phyloP scores from a whole-genome alignment of 2,797 vertebrate species.

The Anguilla obscura region DNA sequence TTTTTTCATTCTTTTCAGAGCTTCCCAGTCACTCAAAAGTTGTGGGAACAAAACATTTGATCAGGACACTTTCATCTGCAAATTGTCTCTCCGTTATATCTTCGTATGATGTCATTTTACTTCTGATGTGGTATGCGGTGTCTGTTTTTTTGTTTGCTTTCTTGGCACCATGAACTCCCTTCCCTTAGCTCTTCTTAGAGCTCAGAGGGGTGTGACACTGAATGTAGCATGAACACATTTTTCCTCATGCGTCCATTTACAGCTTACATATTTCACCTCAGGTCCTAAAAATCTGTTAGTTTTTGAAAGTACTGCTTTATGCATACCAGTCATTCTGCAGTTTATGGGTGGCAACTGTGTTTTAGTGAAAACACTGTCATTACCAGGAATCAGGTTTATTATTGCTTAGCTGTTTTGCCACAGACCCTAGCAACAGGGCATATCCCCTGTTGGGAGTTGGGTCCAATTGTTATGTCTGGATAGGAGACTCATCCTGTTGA shows the following conservation, averaged over 20 bases:
- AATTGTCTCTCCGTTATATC: background rate
- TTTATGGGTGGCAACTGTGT: constrained; percentile 60
- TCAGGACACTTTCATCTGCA: background rate
- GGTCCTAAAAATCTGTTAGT: constrained; percentile 30
- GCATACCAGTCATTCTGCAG: constrained; percentile 54
- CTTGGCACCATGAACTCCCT: constrained; percentile 8
- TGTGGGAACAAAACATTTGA: background rate
- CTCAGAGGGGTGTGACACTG: background rate
- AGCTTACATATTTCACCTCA: constrained; percentile 31
- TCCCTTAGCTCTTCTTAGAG: background rate
- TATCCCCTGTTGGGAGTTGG: constrained; percentile 22
- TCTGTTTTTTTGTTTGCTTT: background rate
- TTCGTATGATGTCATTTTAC: background rate
- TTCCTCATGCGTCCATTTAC: constrained; percentile 12
- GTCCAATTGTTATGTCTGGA: constrained; percentile 46
- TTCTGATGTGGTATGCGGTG: background rate
- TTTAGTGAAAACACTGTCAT: constrained; percentile 62
- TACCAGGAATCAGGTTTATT: constrained; percentile 59
- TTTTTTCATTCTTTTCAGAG: background rate
- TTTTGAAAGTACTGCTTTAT: constrained; percentile 47
- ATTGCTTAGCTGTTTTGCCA: constrained; percentile 61
- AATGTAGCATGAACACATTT: background rate
- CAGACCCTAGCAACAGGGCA: constrained; percentile 57
- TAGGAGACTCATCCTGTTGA: constrained; percentile 35
- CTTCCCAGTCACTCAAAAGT: constrained; percentile 4